Evolutionary conservation across 2,888 invertebrate genomes (phyloP).

Genomic region (Leucophenga montana): DNA sequence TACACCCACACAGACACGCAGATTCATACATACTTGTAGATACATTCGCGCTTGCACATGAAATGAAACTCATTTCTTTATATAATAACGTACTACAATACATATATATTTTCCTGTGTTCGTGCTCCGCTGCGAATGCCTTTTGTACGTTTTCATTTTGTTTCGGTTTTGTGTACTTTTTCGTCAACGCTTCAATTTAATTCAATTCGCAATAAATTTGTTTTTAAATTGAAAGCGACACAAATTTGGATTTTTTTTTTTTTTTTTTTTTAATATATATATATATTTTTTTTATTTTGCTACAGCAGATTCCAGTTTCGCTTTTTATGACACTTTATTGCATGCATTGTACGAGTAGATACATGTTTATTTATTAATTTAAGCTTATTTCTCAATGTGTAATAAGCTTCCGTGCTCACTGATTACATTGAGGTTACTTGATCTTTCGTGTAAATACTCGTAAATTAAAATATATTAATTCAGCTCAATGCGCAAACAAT

Average conservation of each 20-base stretch:
- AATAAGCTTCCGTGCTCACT: too few relatives aligned
- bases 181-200: conserved; percentile 64
- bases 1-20: background rate
- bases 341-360: background rate
- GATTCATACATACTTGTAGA: background rate
- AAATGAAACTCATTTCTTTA: conserved; percentile 40
- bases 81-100: conserved; percentile 3
- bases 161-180: conserved; percentile 37
- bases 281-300: conserved; percentile 3
- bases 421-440: too few relatives aligned
- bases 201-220: conserved; percentile 67
- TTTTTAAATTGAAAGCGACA: conserved; percentile 54
- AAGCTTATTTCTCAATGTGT: background rate
- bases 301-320: conserved; percentile 15
- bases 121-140: conserved; percentile 31
- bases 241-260: too few relatives aligned
- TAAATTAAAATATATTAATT: too few relatives aligned
- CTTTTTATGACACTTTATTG: background rate
- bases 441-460: too few relatives aligned
- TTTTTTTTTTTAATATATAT: too few relatives aligned
- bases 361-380: background rate
- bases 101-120: conserved; percentile 22
- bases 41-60: conserved; percentile 38
- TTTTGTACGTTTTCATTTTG: conserved; percentile 12
- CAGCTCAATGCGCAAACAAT: too few relatives aligned